These are phyloP conservation scores for Puntigrus tetrazona DNA, from an alignment of 2,113 vertebrate genomes.

Conservation along the genomic window DNA sequence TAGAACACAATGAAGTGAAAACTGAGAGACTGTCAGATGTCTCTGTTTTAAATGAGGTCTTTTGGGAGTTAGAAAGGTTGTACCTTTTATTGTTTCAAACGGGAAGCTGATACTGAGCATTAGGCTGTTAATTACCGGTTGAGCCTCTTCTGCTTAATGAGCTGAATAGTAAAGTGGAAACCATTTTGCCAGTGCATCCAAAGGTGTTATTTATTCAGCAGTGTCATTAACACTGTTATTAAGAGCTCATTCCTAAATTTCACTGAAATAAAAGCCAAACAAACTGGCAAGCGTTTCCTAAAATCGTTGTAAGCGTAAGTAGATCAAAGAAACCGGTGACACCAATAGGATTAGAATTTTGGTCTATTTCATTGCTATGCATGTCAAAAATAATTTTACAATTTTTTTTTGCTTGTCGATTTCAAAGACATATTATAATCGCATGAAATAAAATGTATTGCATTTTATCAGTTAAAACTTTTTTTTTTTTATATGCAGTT, in stretches of 20 bases:
- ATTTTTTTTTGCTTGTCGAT: not conserved
- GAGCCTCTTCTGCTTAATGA: constrained; percentile 26
- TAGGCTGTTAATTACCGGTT: constrained; percentile 17
- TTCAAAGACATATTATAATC: not conserved
- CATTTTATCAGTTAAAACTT: not conserved
- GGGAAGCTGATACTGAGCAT: constrained; percentile 15
- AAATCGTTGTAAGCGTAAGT: not conserved
- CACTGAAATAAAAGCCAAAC: not conserved
- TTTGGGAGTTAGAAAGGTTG: not conserved
- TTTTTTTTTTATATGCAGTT: not conserved
- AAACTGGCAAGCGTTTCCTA: not conserved
- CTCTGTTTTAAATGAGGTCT: not conserved
- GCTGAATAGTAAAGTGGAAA: constrained; percentile 3
- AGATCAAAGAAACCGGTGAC: not conserved
- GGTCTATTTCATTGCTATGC: not conserved
- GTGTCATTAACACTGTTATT: not conserved
- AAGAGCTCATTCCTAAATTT: not conserved
- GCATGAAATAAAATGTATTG: not conserved
- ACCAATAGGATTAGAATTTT: not conserved
- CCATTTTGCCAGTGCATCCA: constrained; percentile 10
- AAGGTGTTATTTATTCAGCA: constrained; percentile 15
- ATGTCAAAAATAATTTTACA: not conserved
- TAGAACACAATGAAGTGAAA: not conserved
- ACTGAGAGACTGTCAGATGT: not conserved
- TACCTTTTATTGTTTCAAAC: not conserved